Evolutionary conservation across 2,797 vertebrate genomes (phyloP), one percentile per base, ranked within the genome.

Genomic region (Rhabdophis nuchalis): DNA sequence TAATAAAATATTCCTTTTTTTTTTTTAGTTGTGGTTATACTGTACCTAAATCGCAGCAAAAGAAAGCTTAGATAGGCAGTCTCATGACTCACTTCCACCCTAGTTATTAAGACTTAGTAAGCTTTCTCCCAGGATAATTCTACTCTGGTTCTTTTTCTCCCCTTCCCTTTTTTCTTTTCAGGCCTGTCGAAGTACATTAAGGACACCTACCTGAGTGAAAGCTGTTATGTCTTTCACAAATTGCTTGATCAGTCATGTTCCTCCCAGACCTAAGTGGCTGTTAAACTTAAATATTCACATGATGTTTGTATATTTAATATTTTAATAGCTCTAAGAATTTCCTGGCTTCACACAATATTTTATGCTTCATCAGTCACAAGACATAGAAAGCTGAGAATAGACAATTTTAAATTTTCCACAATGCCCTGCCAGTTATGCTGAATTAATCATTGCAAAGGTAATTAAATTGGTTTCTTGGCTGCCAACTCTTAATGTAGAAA

Each of bases 251-350:
- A 27, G 1, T 64, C 58, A 53, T 87, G 13, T 12, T 91, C 50
- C 58, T 32, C 23, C n/a, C 54, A 86, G 6, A 1, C 29, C 11
- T 54, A 82, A 92, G 92, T 53, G 89, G 89, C 25, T 91, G 77
- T 0, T 0, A 90, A 54, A 5, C 60, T 36, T 89, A 94, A 93
- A 14, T 88, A 27, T 32, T 95, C 56, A 85, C 18, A 32, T 25
- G 52, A 25, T 5, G 53, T 25, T 61, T 92, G 64, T 87, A 20
- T 93, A 93, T 36, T 91, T 92, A 94, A 91, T 94, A 25, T 57
- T 94, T 89, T 18, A 95, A 91, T 23, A 94, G 93, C 91, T 90
- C 1, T 50, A 25, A 58, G 89, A 46, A 14, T 6, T 89, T 91
- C 93, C 87, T 58, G 54, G 41, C 46, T 53, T 3, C 11, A 52